Percentiles rank a stretch among this genome's conserved stretches.
Conservation (phyloP, 1,140 invertebrate species). For the Aphis craccivora region DNA sequence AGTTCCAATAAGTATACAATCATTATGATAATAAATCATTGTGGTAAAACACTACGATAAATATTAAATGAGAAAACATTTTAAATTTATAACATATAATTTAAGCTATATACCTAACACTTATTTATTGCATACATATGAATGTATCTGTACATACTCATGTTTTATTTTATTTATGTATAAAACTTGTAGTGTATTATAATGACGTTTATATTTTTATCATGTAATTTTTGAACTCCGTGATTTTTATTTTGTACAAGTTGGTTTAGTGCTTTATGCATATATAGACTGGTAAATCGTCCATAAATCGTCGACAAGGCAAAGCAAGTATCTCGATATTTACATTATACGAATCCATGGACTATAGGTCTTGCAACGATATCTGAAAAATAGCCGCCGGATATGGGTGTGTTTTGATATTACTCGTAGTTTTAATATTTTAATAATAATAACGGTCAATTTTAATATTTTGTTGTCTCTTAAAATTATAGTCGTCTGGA, state of each 20-base stretch:
- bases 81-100: not conserved
- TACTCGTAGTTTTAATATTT: not conserved
- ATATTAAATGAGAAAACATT: not conserved
- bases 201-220: not conserved
- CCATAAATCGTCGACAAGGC: slow-evolving; percentile 28
- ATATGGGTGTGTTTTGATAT: not conserved
- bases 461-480: not conserved
- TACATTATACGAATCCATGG: not conserved
- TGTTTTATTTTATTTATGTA: not conserved
- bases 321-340: not conserved
- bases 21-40: not conserved
- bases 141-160: not conserved
- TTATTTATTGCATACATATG: not conserved
- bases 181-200: not conserved
- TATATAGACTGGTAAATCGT: not conserved
- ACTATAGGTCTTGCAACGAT: not conserved
- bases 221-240: not conserved
- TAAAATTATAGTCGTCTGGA: not conserved
- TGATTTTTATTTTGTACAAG: not conserved
- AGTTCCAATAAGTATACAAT: not conserved
- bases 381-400: not conserved
- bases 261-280: not conserved
- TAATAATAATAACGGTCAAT: not conserved
- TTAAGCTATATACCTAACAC: not conserved
- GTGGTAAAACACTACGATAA: not conserved